Evolutionary conservation across 2,888 invertebrate species (phyloP).

Genomic region (Odontothrips loti): DNA sequence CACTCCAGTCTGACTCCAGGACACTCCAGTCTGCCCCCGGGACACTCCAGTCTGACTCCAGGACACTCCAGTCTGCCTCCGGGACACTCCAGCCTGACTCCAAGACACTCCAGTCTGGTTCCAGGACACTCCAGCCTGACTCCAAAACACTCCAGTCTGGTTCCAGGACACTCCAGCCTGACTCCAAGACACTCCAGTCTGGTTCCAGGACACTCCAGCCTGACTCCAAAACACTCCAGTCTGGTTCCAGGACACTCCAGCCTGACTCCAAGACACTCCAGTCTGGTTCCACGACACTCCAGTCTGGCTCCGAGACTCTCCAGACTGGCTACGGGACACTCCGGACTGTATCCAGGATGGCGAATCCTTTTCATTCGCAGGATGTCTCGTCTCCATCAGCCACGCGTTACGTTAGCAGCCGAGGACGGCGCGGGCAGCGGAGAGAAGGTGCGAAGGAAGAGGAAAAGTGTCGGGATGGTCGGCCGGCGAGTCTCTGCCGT

Average conservation of each 20-base stretch:
- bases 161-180: too few species aligned
- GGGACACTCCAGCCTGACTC: neutral
- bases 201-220: too few species aligned
- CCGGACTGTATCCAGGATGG: neutral
- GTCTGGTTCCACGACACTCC: too few species aligned
- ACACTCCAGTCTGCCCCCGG: neutral
- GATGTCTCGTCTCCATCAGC: neutral
- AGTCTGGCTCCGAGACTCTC: too few species aligned
- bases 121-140: neutral
- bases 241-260: too few species aligned
- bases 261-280: too few species aligned
- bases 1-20: too few species aligned
- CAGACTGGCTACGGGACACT: too few species aligned
- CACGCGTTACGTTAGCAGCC: neutral
- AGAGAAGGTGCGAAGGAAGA: neutral
- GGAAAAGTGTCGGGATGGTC: neutral
- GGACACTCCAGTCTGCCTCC: neutral
- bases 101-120: neutral
- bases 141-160: too few species aligned
- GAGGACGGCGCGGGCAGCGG: neutral
- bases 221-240: too few species aligned
- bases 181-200: too few species aligned
- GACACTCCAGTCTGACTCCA: neutral
- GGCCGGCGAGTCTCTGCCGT: neutral
- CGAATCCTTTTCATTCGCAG: neutral